Conservation (phyloP, 1,140 invertebrate species). For the Scaptomyza montana region DNA sequence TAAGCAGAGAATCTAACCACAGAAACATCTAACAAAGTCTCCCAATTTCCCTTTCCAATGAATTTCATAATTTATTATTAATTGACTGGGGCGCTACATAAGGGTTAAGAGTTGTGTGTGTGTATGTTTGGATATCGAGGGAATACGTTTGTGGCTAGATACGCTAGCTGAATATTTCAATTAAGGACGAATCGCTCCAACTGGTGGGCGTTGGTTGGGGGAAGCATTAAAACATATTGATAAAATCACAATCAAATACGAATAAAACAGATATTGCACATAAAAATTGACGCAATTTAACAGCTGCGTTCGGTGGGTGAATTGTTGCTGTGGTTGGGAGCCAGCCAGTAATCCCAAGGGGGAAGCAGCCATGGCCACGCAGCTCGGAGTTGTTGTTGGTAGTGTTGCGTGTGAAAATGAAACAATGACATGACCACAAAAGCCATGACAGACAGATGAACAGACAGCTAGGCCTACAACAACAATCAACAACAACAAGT, state of each 20-base stretch:
- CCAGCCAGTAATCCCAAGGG: constrained; percentile 20
- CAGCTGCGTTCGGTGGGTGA: constrained; percentile 37
- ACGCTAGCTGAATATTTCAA: constrained; percentile 71
- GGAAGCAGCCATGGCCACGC: constrained; percentile 11
- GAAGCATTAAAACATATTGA: constrained; percentile 59
- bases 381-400: constrained; percentile 12
- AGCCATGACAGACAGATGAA: constrained; percentile 37
- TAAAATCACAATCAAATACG: constrained; percentile 80
- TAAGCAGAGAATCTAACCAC: constrained; percentile 52
- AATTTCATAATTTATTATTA: constrained; percentile 80
- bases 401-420: constrained; percentile 76
- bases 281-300: constrained; percentile 77
- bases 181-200: constrained; percentile 50
- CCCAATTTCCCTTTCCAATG: constrained; percentile 51
- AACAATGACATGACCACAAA: constrained; percentile 77
- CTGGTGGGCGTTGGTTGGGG: not conserved
- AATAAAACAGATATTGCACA: constrained; percentile 80
- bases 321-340: not conserved
- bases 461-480: constrained; percentile 10
- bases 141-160: constrained; percentile 49
- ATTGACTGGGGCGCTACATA: constrained; percentile 53
- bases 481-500: constrained; percentile 5
- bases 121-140: constrained; percentile 21
- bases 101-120: constrained; percentile 39
- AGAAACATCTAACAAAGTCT: constrained; percentile 6